These are phyloP conservation scores for Chlamydotis undulata DNA, from an alignment of 2,113 vertebrate species.

Conservation along the genomic window DNA sequence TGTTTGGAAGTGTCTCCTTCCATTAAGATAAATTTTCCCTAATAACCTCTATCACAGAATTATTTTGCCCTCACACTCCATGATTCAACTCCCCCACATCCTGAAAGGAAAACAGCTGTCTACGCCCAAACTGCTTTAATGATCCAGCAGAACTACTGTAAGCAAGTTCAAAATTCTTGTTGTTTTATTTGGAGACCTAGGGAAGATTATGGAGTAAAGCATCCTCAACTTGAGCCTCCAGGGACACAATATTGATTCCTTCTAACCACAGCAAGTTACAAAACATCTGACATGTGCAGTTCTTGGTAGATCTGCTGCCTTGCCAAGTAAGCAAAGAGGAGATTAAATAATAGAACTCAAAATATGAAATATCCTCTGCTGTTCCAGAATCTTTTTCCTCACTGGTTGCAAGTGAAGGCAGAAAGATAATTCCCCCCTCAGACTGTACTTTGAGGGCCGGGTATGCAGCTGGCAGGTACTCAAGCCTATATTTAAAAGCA, in stretches of 20 bases:
- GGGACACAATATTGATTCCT: constrained; percentile 29
- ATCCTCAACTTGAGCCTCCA: constrained; percentile 13
- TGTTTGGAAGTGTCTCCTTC: constrained; percentile 18
- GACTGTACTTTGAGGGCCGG: not conserved
- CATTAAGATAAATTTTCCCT: constrained; percentile 41
- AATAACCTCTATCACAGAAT: constrained; percentile 15
- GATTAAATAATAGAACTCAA: constrained; percentile 37
- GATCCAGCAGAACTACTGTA: constrained; percentile 40
- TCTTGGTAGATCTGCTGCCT: constrained; percentile 19
- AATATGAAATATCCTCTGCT: constrained; percentile 17
- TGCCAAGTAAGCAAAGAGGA: constrained; percentile 43
- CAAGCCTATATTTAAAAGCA: constrained; percentile 24
- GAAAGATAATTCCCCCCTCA: constrained; percentile 39
- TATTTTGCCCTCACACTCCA: constrained; percentile 45
- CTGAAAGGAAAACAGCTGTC: constrained; percentile 59
- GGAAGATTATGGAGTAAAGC: constrained; percentile 1
- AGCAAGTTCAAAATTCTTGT: constrained; percentile 11
- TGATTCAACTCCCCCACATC: constrained; percentile 49
- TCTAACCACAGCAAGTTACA: constrained; percentile 6
- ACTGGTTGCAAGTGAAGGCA: constrained; percentile 3
- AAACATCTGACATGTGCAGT: constrained; percentile 46
- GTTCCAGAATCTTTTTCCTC: constrained; percentile 14
- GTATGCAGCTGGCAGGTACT: constrained; percentile 17
- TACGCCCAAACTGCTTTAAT: not conserved
- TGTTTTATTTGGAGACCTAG: constrained; percentile 47